phyloP scores from a whole-genome alignment of 2,797 vertebrate genomes.

The Silurus lanzhouensis region DNA sequence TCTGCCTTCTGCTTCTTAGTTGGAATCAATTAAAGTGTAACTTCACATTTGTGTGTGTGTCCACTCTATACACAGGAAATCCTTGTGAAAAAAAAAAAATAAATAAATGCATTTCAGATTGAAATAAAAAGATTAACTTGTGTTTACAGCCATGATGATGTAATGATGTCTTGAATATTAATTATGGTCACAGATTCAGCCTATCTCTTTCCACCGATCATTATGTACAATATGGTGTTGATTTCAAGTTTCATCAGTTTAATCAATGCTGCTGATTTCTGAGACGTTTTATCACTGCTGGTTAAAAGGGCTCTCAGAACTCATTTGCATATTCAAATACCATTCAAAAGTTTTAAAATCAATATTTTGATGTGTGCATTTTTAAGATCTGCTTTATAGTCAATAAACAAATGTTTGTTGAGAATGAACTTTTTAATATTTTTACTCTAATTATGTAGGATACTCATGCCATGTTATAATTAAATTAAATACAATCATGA shows the following conservation, averaged over 20 bases:
- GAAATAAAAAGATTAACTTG: background rate
- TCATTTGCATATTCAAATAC: constrained; percentile 18
- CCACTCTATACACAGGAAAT: background rate
- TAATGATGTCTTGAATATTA: constrained; percentile 16
- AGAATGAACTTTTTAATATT: background rate
- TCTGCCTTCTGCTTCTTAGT: background rate
- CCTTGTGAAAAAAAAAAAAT: background rate
- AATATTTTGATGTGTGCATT: background rate
- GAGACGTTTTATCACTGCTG: background rate
- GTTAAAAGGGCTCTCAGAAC: background rate
- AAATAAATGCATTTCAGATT: no score
- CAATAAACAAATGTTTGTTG: background rate
- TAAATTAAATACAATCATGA: background rate
- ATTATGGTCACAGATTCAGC: constrained; percentile 6
- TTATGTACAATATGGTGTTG: constrained; percentile 10
- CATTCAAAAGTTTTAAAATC: background rate
- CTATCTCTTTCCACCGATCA: background rate
- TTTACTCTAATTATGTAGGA: no score
- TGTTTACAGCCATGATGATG: background rate
- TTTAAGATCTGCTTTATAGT: background rate
- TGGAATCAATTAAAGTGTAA: constrained; percentile 13
- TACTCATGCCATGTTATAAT: no score
- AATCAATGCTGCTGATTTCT: constrained; percentile 18
- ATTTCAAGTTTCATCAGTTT: constrained; percentile 15
- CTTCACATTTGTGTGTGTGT: background rate